Evolutionary conservation across 2,113 vertebrate genomes (phyloP), one percentile per base, ranked within the genome.

Genomic region (Dasyurus viverrinus): DNA sequence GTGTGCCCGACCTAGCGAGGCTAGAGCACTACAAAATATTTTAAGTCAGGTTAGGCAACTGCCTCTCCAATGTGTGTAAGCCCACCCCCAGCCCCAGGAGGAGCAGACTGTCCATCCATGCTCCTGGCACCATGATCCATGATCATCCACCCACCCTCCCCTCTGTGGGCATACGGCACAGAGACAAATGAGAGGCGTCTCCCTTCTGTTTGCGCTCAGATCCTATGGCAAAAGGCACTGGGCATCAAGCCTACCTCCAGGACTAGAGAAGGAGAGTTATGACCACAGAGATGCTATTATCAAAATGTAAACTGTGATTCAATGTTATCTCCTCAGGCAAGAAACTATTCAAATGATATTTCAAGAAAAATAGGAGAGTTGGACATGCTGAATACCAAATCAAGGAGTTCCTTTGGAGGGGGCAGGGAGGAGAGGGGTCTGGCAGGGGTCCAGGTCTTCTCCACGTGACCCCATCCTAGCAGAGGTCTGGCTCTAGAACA

Each of bases 231-330:
- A 48, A 89, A 47, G n/a, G 10, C 12, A 84, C n/a, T 93, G 92
- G 46, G 47, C 90, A 93, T 90, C 90, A 46, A 24, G n/a, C 68
- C 93, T 57, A 92, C n/a, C 68, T 42, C 68, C 68, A 84, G n/a
- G 68, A 46, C 27, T 22, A 23, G 27, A 89, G 24, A 11, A 91
- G 8, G 9, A 24, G 54, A 93, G 46, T 60, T 8, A 93, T 46
- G 36, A 47, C 68, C 93, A 92, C 89, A 95, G 91, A 96, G 89
- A 93, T 90, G 55, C 93, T 92, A 48, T 54, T 25, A 89, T 50
- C 47, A 95, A 47, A 48, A 0, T 60, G 24, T 14, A 30, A 24
- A 50, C 55, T 90, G 92, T 94, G 89, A 95, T 5, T 27, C 94
- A 93, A 27, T 50, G 91, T 53, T 53, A 93, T 53, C 22, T 47